Base-by-base conservation (phyloP, 2,888 invertebrate species). In the Hesperia comma region DNA sequence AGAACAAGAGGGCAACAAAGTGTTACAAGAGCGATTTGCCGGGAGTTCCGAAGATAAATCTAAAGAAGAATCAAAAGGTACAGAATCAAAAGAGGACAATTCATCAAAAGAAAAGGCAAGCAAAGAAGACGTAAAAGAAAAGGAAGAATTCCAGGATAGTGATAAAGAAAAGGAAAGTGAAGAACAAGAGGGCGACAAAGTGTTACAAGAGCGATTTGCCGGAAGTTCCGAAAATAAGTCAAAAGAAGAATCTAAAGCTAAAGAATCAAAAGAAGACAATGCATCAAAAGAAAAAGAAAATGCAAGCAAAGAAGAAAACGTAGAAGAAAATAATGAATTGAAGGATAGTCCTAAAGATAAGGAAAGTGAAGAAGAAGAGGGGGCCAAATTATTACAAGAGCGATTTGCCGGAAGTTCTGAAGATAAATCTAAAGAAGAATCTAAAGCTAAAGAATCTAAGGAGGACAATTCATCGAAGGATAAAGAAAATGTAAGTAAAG, bases 341-440 rank as follows among this genome's bases (percentile, higher is more conserved):
- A 32, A 32, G 6, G 19, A 19, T 6, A 49, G 19, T 6, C 19
- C 17, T 1, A 49, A 21, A 3, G 51, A 51, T 2, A 37, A 37
- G 12, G 51, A 21, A 10, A 51, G 2, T 15, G 51, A 51, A 3
- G 21, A 51, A 21, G 21, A 21, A 21, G 21, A 51, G 2, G 5
- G 6, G 53, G 7, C 32, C 0, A 32, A 54, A 6, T 8, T 12
- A 8, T 7, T 54, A 2, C 32, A 54, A 15, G 33, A 14, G 4
- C 51, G 51, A 1, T 51, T 51, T 6, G 51, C 51, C n/a, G 33
- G 26, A n/a, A 32, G 33, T 33, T 54, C 32, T 54, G 33, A 54
- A 3, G 33, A 54, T 12, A 37, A 37, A 4, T 17, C 43, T 46
- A 46, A 46, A 46, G 43, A 46, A 7, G 17, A 17, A 17, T 15